phyloP scores from a whole-genome alignment of 2,797 vertebrate species.

The Botia kubotai region DNA sequence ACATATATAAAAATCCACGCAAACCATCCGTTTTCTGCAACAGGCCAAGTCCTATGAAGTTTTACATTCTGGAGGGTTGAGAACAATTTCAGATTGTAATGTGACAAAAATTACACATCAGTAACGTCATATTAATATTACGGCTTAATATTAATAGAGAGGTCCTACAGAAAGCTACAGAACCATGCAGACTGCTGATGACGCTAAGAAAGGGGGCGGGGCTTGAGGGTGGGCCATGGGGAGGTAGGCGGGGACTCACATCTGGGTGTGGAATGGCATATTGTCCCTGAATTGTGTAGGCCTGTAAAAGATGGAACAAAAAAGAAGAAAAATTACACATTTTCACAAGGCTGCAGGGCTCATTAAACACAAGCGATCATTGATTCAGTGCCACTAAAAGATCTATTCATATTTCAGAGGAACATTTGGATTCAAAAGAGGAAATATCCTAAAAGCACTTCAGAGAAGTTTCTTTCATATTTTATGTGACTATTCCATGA shows the following conservation, averaged over 20 bases:
- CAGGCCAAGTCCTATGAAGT: slow-evolving; percentile 88
- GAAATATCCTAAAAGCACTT: not conserved
- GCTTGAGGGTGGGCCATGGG: not conserved
- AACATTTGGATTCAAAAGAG: slow-evolving; percentile 30
- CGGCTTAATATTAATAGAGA: slow-evolving; percentile 86
- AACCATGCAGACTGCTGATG: slow-evolving; percentile 78
- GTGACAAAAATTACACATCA: slow-evolving; percentile 70
- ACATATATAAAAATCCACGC: not conserved
- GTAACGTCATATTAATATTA: slow-evolving; percentile 81
- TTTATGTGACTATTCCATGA: slow-evolving; percentile 10
- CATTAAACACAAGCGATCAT: slow-evolving; percentile 39
- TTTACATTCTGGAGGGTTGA: slow-evolving; percentile 68
- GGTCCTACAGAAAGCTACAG: slow-evolving; percentile 61
- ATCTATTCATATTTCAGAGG: slow-evolving; percentile 38
- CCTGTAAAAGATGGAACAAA: slow-evolving; percentile 77
- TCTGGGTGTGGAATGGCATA: slow-evolving; percentile 99
- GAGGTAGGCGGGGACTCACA: slow-evolving; percentile 85
- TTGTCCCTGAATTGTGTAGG: slow-evolving; percentile 99
- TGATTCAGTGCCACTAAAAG: slow-evolving; percentile 28
- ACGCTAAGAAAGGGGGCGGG: slow-evolving; percentile 44
- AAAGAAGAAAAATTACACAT: slow-evolving; percentile 52
- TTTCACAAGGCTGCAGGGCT: slow-evolving; percentile 19
- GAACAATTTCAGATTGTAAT: slow-evolving; percentile 76
- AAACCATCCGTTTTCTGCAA: slow-evolving; percentile 44
- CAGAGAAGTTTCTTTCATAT: slow-evolving; percentile 6